phyloP scores from a whole-genome alignment of 2,797 vertebrate species.

The Acanthurus leucopareius region DNA sequence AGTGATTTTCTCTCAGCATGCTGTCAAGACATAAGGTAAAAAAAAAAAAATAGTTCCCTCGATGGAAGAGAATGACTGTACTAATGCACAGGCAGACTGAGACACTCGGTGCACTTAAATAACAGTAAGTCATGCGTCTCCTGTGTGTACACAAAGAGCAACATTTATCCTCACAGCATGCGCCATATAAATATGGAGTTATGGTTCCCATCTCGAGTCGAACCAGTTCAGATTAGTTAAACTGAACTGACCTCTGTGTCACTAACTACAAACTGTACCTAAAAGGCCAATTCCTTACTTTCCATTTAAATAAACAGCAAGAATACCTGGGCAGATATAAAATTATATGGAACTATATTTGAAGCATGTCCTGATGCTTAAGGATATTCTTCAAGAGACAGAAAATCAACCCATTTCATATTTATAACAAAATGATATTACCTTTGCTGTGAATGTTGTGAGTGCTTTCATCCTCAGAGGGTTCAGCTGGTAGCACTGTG shows the following conservation, averaged over 20 bases:
- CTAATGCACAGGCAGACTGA: constrained; percentile 11
- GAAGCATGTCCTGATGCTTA: neutral
- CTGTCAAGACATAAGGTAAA: constrained; percentile 30
- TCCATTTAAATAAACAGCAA: constrained; percentile 12
- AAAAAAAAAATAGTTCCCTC: constrained; percentile 49
- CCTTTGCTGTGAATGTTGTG: constrained; percentile 82
- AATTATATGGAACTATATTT: neutral
- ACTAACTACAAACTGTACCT: neutral
- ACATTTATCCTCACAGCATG: constrained; percentile 2
- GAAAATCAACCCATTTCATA: neutral
- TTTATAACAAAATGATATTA: constrained; percentile 56
- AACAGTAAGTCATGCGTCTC: neutral
- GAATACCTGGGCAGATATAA: neutral
- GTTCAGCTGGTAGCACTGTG: constrained; percentile 94
- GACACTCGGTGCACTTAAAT: neutral
- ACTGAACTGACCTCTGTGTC: constrained; percentile 1
- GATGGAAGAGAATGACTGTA: constrained; percentile 27
- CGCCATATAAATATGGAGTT: neutral
- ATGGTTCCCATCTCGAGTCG: neutral
- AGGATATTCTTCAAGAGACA: neutral
- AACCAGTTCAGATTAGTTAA: neutral
- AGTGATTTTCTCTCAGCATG: constrained; percentile 67
- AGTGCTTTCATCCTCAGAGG: constrained; percentile 87
- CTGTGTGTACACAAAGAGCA: constrained; percentile 17
- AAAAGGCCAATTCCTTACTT: constrained; percentile 2